These are phyloP conservation scores for Microhierax caerulescens DNA, from an alignment of 2,797 vertebrate species.

Conservation along the genomic window DNA sequence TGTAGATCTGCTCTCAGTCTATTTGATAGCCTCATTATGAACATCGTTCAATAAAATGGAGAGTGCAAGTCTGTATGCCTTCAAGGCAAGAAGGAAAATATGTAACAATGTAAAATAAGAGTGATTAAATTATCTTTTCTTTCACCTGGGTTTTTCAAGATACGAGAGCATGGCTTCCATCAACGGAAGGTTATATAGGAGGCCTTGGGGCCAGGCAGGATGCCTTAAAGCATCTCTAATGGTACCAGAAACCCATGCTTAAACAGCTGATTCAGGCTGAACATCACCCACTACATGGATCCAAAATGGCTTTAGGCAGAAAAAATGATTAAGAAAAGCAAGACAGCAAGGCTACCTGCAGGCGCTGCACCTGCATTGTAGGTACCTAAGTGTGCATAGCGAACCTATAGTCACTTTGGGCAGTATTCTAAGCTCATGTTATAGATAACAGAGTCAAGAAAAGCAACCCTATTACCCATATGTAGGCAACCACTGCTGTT, in stretches of 20 bases:
- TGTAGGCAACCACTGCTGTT: background rate
- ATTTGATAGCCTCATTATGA: background rate
- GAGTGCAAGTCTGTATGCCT: background rate
- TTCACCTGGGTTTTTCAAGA: background rate
- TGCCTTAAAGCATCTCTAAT: too few species aligned
- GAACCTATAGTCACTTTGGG: background rate
- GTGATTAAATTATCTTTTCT: background rate
- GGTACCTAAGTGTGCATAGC: background rate
- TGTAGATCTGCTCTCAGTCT: background rate
- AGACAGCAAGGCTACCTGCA: background rate
- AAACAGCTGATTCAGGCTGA: background rate
- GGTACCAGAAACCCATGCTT: background rate
- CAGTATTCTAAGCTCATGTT: background rate
- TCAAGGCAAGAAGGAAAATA: background rate
- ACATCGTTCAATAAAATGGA: background rate
- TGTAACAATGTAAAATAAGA: background rate
- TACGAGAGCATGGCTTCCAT: background rate
- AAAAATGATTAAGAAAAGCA: background rate
- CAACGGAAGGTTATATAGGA: background rate
- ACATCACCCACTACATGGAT: background rate
- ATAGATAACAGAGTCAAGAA: background rate
- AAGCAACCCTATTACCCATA: background rate
- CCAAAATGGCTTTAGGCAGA: background rate
- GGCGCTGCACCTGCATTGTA: background rate
- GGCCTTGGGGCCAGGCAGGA: rapidly evolving